Conservation (phyloP, 1,140 invertebrate genomes). For the Calephelis nemesis region DNA sequence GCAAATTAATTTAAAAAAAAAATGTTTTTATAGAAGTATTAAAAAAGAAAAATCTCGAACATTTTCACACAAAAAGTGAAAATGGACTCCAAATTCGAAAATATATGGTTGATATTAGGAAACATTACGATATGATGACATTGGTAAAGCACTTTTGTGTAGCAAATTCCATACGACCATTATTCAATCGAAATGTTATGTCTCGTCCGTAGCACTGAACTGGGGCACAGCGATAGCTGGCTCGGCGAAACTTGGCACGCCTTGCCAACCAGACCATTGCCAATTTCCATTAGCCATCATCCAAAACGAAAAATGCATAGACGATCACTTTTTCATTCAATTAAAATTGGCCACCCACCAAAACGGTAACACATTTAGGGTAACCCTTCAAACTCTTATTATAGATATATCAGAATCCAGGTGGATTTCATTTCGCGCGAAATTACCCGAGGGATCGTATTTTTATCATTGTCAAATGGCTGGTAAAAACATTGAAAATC, state of each 20-base stretch:
- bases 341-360: conserved; percentile 76
- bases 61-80: background rate
- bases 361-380: conserved; percentile 59
- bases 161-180: conserved; percentile 62
- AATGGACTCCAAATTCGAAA: background rate
- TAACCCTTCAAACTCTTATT: conserved; percentile 43
- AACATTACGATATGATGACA: conserved; percentile 13
- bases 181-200: conserved; percentile 76
- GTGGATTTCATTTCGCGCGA: conserved; percentile 36
- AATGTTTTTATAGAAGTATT: too few relatives aligned
- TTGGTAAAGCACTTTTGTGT: conserved; percentile 14
- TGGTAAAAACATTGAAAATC: conserved; percentile 72
- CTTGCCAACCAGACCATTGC: conserved; percentile 67
- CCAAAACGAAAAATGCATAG: conserved; percentile 78
- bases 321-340: conserved; percentile 79
- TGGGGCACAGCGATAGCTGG: conserved; percentile 71
- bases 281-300: conserved; percentile 79
- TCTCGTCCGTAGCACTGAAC: conserved; percentile 61
- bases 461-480: conserved; percentile 54
- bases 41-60: too few relatives aligned
- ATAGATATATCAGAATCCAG: conserved; percentile 35
- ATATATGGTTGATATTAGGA: conserved; percentile 1
- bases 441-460: conserved; percentile 31
- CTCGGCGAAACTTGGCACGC: conserved; percentile 76
- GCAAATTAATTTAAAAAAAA: too few relatives aligned